These are phyloP conservation scores for Phaetusa simplex DNA, from an alignment of 2,113 vertebrate species.

Conservation along the genomic window DNA sequence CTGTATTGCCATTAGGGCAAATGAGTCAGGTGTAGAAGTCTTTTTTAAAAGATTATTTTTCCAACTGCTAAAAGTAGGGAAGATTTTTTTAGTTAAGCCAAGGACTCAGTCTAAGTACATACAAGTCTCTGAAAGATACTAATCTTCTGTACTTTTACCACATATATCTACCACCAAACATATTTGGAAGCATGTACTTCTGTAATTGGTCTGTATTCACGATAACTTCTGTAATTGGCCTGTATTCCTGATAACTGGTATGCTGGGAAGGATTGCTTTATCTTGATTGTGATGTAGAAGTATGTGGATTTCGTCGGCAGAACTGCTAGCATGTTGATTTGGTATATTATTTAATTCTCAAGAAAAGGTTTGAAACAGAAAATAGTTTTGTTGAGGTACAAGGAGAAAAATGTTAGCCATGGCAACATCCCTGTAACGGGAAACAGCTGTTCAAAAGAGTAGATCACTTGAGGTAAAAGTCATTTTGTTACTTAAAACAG, in stretches of 20 bases:
- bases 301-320: neutral
- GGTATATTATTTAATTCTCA: neutral
- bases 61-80: neutral
- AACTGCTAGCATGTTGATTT: neutral
- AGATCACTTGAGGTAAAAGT: conserved; percentile 43
- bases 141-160: neutral
- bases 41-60: neutral
- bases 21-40: neutral
- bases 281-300: neutral
- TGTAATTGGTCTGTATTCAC: neutral
- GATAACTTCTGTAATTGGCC: neutral
- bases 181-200: neutral
- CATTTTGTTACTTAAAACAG: conserved; percentile 58
- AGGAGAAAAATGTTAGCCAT: conserved; percentile 41
- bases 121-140: neutral
- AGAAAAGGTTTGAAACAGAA: neutral
- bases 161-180: neutral
- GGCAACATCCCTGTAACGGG: conserved; percentile 25
- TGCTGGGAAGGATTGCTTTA: neutral
- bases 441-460: conserved; percentile 20
- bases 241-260: neutral
- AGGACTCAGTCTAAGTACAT: neutral
- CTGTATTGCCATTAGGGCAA: neutral
- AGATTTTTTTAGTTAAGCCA: neutral
- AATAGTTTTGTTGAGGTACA: neutral